A percentile compares a stretch with the other conserved stretches of the same genome.
Conservation (phyloP, 2,113 vertebrate genomes). For the Cyprinodon variegatus region DNA sequence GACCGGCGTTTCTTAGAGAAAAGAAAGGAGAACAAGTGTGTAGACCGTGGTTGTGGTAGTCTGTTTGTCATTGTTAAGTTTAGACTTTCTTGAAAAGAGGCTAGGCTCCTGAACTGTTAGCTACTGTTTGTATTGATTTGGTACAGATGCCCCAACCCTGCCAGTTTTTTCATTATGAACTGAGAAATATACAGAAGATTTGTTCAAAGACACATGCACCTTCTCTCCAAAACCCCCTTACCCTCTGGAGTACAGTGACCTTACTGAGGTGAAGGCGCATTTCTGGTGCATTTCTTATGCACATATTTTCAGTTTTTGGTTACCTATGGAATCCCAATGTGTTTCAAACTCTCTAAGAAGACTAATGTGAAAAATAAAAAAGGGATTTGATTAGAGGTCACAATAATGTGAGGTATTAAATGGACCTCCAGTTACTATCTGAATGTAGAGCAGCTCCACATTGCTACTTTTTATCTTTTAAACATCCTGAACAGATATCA, state of each 20-base stretch:
- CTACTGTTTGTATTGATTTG: conserved; percentile 61
- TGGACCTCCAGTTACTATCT: conserved; percentile 74
- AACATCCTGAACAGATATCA: conserved; percentile 77
- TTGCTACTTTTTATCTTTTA: conserved; percentile 80
- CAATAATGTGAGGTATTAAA: conserved; percentile 56
- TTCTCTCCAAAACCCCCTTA: conserved; percentile 69
- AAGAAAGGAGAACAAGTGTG: conserved; percentile 55
- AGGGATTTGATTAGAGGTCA: conserved; percentile 26
- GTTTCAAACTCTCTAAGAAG: conserved; percentile 22
- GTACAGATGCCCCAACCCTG: conserved; percentile 36
- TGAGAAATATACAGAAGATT: conserved; percentile 22
- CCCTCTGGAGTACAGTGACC: conserved; percentile 75
- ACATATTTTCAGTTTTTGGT: conserved; percentile 41
- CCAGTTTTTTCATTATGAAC: conserved; percentile 44
- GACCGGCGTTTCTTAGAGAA: conserved; percentile 48
- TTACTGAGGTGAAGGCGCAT: conserved; percentile 80
- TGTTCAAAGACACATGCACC: conserved; percentile 60
- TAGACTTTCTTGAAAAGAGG: conserved; percentile 68
- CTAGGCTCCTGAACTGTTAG: conserved; percentile 69
- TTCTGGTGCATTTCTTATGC: conserved; percentile 54
- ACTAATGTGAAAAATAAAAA: conserved; percentile 50
- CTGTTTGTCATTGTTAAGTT: conserved; percentile 67
- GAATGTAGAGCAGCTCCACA: conserved; percentile 80
- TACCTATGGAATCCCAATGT: conserved; percentile 22
- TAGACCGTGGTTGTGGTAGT: conserved; percentile 75